Evolutionary conservation across 2,888 invertebrate species (phyloP).

Genomic region (Sceliomorpha sp.): DNA sequence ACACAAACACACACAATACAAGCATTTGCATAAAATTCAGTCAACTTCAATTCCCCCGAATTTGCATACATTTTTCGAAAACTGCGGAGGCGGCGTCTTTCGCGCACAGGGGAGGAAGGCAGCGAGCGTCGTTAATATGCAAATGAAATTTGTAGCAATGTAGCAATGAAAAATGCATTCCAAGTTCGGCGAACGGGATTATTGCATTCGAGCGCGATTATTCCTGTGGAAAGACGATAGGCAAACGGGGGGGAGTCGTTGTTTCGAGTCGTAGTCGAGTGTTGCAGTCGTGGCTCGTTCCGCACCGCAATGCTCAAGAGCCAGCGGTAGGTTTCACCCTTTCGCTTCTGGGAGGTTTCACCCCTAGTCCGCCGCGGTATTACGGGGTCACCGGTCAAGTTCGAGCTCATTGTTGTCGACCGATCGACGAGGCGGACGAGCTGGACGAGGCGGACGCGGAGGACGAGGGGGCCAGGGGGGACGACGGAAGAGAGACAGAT

Average conservation of each 20-base stretch:
- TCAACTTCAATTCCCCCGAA: too few relatives aligned
- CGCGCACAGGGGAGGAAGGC: too few relatives aligned
- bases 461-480: too few relatives aligned
- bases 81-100: too few relatives aligned
- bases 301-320: conserved; percentile 25
- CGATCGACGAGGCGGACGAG: too few relatives aligned
- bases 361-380: conserved; percentile 42
- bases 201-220: conserved; percentile 35
- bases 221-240: conserved; percentile 8
- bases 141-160: conserved; percentile 23
- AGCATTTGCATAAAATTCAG: too few relatives aligned
- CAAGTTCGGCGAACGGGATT: conserved; percentile 15
- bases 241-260: conserved; percentile 16
- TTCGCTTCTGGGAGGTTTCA: conserved; percentile 37
- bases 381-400: conserved; percentile 58
- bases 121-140: conserved; percentile 13
- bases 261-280: too few relatives aligned
- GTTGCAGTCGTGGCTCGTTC: too few relatives aligned
- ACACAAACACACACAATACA: too few relatives aligned
- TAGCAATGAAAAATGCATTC: conserved; percentile 3
- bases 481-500: too few relatives aligned
- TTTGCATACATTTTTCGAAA: too few relatives aligned
- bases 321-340: conserved; percentile 41
- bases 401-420: conserved; percentile 42
- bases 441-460: too few relatives aligned